Evolutionary conservation across 2,113 vertebrate species (phyloP).

Genomic region (Agapornis roseicollis): DNA sequence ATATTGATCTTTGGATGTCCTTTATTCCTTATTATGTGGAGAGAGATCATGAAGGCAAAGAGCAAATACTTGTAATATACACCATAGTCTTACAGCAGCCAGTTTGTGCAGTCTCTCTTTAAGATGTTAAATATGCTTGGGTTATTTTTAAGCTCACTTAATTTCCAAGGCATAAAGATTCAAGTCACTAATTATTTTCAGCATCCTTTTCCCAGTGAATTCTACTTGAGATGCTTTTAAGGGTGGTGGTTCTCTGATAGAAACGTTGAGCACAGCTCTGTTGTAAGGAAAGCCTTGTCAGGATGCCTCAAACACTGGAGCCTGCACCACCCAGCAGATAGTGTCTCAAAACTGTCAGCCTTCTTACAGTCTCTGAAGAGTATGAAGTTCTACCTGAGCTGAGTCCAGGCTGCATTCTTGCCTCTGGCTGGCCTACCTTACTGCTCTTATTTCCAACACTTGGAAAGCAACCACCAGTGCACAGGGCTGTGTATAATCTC

Average conservation of each 20-base stretch:
- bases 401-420: not conserved
- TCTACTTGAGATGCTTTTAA: not conserved
- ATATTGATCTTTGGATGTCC: not conserved
- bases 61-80: not conserved
- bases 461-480: accelerated
- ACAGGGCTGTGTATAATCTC: accelerated
- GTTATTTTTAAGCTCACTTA: not conserved
- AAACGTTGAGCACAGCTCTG: too few relatives aligned
- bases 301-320: too few relatives aligned
- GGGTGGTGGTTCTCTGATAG: not conserved
- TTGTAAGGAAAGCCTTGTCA: not conserved
- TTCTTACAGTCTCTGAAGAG: not conserved
- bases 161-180: not conserved
- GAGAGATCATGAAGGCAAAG: not conserved
- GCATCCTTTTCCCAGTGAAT: not conserved
- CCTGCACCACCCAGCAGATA: not conserved
- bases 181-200: not conserved
- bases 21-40: not conserved
- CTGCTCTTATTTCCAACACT: not conserved
- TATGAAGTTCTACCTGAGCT: not conserved
- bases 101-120: not conserved
- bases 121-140: not conserved
- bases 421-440: not conserved
- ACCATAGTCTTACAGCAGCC: not conserved
- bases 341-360: not conserved